Evolutionary conservation across 2,113 vertebrate species (phyloP).

Genomic region (Seriola dumerili): DNA sequence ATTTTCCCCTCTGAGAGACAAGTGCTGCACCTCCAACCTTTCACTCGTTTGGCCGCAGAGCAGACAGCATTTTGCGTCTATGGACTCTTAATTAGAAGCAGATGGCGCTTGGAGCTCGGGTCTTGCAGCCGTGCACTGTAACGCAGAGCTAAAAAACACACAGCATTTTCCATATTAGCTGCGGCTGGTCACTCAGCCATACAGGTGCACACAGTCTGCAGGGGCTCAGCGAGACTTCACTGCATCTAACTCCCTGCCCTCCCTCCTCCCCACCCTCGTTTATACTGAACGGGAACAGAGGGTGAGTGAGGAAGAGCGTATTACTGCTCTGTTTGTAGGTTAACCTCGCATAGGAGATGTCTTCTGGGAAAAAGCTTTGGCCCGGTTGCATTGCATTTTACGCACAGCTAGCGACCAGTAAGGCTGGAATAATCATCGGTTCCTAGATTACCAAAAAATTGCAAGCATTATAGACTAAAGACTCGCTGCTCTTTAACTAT

Average conservation of each 20-base stretch:
- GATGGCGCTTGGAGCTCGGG: slow-evolving; percentile 80
- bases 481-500: not conserved
- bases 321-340: not conserved
- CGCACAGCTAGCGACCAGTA: not conserved
- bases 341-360: not conserved
- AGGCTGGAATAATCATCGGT: not conserved
- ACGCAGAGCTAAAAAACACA: slow-evolving; percentile 70
- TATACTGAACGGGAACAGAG: not conserved
- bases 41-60: slow-evolving; percentile 76
- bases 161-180: slow-evolving; percentile 75
- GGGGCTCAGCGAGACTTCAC: slow-evolving; percentile 28
- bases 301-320: slow-evolving; percentile 3
- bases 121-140: slow-evolving; percentile 45
- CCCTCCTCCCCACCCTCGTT: slow-evolving; percentile 11
- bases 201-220: slow-evolving; percentile 85
- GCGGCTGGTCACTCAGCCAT: slow-evolving; percentile 69
- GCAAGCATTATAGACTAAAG: not conserved
- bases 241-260: slow-evolving; percentile 28
- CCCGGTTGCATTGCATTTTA: not conserved
- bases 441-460: not conserved
- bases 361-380: not conserved
- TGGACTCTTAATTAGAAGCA: slow-evolving; percentile 84
- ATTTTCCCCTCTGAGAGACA: slow-evolving; percentile 71
- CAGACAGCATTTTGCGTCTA: slow-evolving; percentile 79
- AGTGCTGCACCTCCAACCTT: slow-evolving; percentile 81